Conservation (phyloP, 2,888 invertebrate species). For the Drosophila tripunctata region DNA sequence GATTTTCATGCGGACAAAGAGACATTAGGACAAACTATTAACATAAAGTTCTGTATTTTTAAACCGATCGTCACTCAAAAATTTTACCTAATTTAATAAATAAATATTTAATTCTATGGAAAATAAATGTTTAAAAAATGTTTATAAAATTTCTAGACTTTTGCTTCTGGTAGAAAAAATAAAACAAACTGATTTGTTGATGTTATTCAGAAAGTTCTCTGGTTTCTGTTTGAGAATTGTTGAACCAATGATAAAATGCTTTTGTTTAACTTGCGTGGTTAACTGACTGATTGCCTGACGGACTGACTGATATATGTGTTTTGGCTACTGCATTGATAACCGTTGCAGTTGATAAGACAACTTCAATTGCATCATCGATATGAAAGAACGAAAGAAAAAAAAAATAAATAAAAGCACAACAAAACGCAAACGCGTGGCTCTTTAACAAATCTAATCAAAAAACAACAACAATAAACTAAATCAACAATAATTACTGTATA, state of each 20-base stretch:
- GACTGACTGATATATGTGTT: background rate
- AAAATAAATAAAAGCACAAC: background rate
- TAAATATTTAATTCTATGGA: background rate
- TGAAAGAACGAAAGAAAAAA: conserved; percentile 5
- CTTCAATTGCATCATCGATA: conserved; percentile 55
- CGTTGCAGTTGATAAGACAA: conserved; percentile 39
- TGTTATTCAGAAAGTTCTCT: conserved; percentile 1
- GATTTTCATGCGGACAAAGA: too few relatives aligned
- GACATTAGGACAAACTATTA: too few relatives aligned
- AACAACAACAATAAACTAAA: conserved; percentile 14
- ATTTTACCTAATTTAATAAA: background rate
- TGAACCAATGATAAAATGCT: background rate
- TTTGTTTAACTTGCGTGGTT: background rate
- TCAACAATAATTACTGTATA: conserved; percentile 11
- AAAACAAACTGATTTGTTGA: background rate
- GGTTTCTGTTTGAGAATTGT: conserved; percentile 5
- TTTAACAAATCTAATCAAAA: conserved; percentile 21
- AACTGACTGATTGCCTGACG: background rate
- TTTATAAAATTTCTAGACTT: conserved; percentile 8
- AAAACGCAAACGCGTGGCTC: conserved; percentile 22
- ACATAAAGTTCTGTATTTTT: too few relatives aligned
- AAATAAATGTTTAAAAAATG: background rate
- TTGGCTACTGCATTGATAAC: conserved; percentile 34
- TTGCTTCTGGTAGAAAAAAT: background rate
- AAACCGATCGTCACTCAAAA: too few relatives aligned